phyloP scores from a whole-genome alignment of 2,113 vertebrate genomes.

The Colinus virginianus region DNA sequence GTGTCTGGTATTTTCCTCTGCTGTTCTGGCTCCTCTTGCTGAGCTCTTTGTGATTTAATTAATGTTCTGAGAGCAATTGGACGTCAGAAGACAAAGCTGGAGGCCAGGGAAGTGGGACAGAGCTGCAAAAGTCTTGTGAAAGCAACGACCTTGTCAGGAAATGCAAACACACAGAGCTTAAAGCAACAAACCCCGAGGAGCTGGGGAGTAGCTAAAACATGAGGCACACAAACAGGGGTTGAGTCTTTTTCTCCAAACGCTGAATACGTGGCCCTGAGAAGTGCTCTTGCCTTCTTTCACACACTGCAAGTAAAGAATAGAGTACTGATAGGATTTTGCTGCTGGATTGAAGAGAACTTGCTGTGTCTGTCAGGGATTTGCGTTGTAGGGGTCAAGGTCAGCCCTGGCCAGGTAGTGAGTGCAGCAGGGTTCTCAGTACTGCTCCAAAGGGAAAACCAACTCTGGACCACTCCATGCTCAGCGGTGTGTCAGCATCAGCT shows the following conservation, averaged over 20 bases:
- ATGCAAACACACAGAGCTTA: constrained; percentile 10
- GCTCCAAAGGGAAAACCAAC: neutral
- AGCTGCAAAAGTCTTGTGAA: constrained; percentile 52
- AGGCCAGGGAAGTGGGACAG: constrained; percentile 16
- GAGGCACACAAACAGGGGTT: constrained; percentile 11
- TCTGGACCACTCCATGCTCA: neutral
- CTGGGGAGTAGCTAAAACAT: neutral
- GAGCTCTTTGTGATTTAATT: constrained; percentile 15
- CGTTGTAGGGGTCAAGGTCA: neutral
- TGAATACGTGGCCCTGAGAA: neutral
- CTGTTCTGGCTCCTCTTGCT: neutral
- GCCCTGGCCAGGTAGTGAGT: neutral
- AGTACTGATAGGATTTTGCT: neutral
- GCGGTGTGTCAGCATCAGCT: neutral
- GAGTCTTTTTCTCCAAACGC: neutral
- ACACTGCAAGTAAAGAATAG: neutral
- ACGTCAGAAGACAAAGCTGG: constrained; percentile 11
- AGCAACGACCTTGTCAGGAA: constrained; percentile 61
- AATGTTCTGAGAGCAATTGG: constrained; percentile 32
- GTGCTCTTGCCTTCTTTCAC: neutral
- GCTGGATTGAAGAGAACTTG: neutral
- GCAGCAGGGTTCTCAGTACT: neutral
- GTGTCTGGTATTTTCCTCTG: neutral
- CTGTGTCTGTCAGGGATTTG: neutral
- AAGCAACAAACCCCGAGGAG: constrained; percentile 37